Base-by-base conservation (phyloP, 1,140 invertebrate genomes). In the Kradibia gibbosae region DNA sequence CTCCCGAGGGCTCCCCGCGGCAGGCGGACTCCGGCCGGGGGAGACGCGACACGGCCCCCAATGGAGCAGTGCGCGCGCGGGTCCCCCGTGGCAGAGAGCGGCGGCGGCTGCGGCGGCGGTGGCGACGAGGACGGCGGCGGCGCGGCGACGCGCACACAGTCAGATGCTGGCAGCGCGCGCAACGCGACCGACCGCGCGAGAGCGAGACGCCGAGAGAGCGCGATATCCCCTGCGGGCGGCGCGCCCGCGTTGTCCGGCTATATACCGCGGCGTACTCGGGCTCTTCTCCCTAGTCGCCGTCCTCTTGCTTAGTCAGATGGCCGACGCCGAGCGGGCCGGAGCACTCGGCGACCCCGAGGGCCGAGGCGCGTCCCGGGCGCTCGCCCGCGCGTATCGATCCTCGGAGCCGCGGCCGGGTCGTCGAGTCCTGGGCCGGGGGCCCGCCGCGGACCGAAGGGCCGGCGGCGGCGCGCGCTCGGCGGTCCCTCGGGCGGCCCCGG, bases 241-340 rank as follows among this genome's bases (percentile, higher is more conserved):
- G 42, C 71, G 48, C 28, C 71, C 39, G 25, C 22, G 39, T 70
- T 34, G 34, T 20, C 31, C 42, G 70, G 36, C 31, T 48, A 28
- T 72, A 25, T 31, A 28, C 70, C 25, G 10, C 70, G 70, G 36
- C 70, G 70, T 84, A 82, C 82, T 83, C 79, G 80, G 83, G 82
- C 84, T 85, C 84, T 85, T 84, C 83, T 83, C 85, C 72, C 57
- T 72, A 36, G 57, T 67, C 60, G 42, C 70, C 67, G 42, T 79
- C 67, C 65, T 70, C 80, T 50, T 60, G 53, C 39, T 77, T 77
- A 81, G 80, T 81, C 80, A 81, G 80, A 74, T 81, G 75, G 55
- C 75, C 80, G 48, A 39, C 75, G 70, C 75, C 70, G 78, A 80
- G 31, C 60, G 73, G 71, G 60, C 20, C 74, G 82, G 72, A 73